Evolutionary conservation across 2,113 vertebrate genomes (phyloP), one percentile per base, ranked within the genome.

Genomic region (Alligator mississippiensis): DNA sequence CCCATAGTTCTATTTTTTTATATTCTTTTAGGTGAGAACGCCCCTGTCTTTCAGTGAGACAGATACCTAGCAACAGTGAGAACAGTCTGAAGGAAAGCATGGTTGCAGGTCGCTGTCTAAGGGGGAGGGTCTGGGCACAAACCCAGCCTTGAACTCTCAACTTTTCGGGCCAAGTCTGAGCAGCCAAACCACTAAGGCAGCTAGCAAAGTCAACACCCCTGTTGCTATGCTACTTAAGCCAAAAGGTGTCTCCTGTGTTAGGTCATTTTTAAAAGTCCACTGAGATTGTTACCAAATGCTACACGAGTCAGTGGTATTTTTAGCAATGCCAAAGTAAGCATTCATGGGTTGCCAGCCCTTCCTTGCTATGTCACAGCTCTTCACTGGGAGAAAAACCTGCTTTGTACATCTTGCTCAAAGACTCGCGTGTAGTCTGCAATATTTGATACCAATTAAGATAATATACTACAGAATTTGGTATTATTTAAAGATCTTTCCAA

Each of bases 281-380:
- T 59, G 72, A 79, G 82, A 88, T 38, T 87, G 34, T 17, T 12
- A 78, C 47, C 78, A 77, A 90, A 89, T 25, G 72, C 57, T 60
- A 12, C n/a, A 22, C 68, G 25, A 83, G 80, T 64, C 85, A 74
- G 72, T 17, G 5, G 74, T 0, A 0, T 22, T 21, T 1, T 0
- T 5, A 5, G 9, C 61, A 64, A 60, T 83, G 89, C 77, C 89
- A 94, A 90, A 64, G 63, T 25, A 62, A 81, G 89, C 19, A 1
- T 34, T 76, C 63, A 22, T 30, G 30, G 4, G 9, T 5, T 90
- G 85, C 87, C 91, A 92, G 77, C 77, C 87, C 17, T 80, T 90
- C 79, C 30, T 47, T 80, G 59, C 63, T 87, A 4, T 9, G 9
- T 24, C 57, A 54, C 60, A 55, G 62, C 28, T n/a, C 47, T 61